Evolutionary conservation across 2,797 vertebrate genomes (phyloP).

Genomic region (Centroberyx gerrardi): DNA sequence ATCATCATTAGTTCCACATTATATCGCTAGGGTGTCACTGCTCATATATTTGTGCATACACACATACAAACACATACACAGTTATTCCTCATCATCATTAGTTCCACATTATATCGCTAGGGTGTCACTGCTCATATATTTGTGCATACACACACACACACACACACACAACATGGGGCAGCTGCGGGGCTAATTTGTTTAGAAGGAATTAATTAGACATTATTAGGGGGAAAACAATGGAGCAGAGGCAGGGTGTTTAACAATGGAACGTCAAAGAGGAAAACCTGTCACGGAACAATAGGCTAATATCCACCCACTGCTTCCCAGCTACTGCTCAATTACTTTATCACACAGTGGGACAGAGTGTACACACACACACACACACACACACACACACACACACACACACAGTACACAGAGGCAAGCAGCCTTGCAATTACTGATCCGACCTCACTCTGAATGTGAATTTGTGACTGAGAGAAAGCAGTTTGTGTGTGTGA

Average conservation of each 20-base stretch:
- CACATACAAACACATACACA: slow-evolving; percentile 6
- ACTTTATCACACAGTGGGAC: slow-evolving; percentile 57
- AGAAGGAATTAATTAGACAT: slow-evolving; percentile 78
- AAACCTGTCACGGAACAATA: slow-evolving; percentile 78
- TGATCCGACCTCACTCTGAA: slow-evolving; percentile 43
- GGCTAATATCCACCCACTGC: slow-evolving; percentile 74
- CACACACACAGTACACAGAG: slow-evolving; percentile 17
- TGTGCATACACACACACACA: slow-evolving; percentile 27
- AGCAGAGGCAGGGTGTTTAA: slow-evolving; percentile 71
- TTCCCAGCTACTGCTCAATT: slow-evolving; percentile 72
- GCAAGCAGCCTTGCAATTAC: slow-evolving; percentile 38
- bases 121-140: slow-evolving; percentile 27
- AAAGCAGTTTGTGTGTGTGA: slow-evolving; percentile 24
- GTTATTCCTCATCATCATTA: slow-evolving; percentile 54
- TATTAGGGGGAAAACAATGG: slow-evolving; percentile 74
- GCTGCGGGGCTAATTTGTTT: slow-evolving; percentile 74
- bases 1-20: slow-evolving; percentile 44
- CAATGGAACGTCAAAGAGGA: slow-evolving; percentile 67
- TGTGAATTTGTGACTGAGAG: slow-evolving; percentile 44
- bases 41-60: slow-evolving; percentile 33
- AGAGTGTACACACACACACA: slow-evolving; percentile 4
- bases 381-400: slow-evolving; percentile 36
- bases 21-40: slow-evolving; percentile 22
- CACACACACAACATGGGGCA: slow-evolving; percentile 41
- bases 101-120: slow-evolving; percentile 15